Base-by-base conservation (phyloP, 2,888 invertebrate species). In the Coelinius sp. region DNA sequence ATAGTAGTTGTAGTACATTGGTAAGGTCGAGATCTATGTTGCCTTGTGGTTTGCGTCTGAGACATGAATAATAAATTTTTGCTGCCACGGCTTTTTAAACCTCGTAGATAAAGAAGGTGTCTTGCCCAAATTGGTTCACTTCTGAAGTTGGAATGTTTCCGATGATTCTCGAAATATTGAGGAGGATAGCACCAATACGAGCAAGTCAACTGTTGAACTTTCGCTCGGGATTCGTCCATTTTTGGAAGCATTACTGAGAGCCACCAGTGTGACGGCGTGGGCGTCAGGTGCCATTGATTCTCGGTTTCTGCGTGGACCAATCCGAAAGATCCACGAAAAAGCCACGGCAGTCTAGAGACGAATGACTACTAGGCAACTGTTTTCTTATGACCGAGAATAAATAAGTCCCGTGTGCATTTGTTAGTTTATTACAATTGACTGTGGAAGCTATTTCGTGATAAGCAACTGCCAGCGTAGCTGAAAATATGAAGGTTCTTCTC, bases 301-400 rank as follows among this genome's bases (percentile, higher is more conserved):
- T 63, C 25, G 4, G 20, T n/a, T 27, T 41, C 27, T 49, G 76
- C 81, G 82, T 79, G 82, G 80, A 84, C 87, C 85, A 87, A 86
- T 86, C 76, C 76, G 71, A 73, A 79, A 63, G 76, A 75, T 84
- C 85, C 87, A 87, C 87, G 87, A 86, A 82, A 80, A 81, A 75
- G 69, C 66, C 71, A 56, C 41, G 41, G 17, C 46, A 66, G 25
- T 56, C 8, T 8, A 10, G 64, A 68, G 59, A 41, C 49, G 44
- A 65, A 70, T 44, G 70, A 56, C 63, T 67, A 46, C 35, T 44
- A 64, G 67, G 14, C 62, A 68, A 52, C 52, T 44, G 25, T 20
- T 31, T 46, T 63, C 24, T 1, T 41, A 67, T 70, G 44, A 24
- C 62, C 20, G 20, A 17, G 3, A 8, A 8, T 46, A n/a, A 17